Evolutionary conservation across 2,888 invertebrate species (phyloP).

Genomic region (Eubasilissa splendida): DNA sequence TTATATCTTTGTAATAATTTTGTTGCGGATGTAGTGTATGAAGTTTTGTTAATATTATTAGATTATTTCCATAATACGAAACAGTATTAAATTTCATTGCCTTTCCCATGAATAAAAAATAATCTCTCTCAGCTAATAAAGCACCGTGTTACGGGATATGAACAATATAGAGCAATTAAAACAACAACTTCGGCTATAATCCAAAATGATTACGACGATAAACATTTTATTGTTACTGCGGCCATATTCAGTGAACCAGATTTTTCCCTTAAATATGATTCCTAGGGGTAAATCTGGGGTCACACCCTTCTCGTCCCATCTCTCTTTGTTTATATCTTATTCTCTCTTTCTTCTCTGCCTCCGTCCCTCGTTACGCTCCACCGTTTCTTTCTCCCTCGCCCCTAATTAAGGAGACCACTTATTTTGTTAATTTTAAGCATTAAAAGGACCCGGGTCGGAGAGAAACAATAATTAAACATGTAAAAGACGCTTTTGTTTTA

Average conservation of each 20-base stretch:
- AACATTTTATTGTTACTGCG: conserved; percentile 48
- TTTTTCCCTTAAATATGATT: conserved; percentile 45
- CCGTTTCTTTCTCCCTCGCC: conserved; percentile 34
- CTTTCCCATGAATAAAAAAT: conserved; percentile 18
- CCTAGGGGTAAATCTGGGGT: conserved; percentile 32
- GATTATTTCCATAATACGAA: background rate
- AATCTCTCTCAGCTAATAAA: conserved; percentile 37
- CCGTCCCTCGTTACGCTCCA: conserved; percentile 7
- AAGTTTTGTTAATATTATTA: too few relatives aligned
- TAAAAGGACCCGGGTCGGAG: conserved; percentile 51
- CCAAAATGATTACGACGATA: conserved; percentile 47
- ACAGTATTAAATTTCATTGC: conserved; percentile 20
- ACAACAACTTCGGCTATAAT: conserved; percentile 44
- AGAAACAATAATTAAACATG: conserved; percentile 54
- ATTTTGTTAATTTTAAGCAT: conserved; percentile 57
- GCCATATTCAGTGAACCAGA: conserved; percentile 41
- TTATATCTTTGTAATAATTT: too few relatives aligned
- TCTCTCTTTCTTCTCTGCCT: conserved; percentile 22
- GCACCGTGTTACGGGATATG: conserved; percentile 40
- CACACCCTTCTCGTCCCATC: conserved; percentile 34
- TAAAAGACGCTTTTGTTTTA: conserved; percentile 58
- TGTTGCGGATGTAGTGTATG: too few relatives aligned
- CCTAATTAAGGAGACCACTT: conserved; percentile 57
- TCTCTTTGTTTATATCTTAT: conserved; percentile 33
- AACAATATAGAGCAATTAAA: conserved; percentile 47